Base-by-base conservation (phyloP, 2,888 invertebrate genomes). In the Ormyrus rosae region DNA sequence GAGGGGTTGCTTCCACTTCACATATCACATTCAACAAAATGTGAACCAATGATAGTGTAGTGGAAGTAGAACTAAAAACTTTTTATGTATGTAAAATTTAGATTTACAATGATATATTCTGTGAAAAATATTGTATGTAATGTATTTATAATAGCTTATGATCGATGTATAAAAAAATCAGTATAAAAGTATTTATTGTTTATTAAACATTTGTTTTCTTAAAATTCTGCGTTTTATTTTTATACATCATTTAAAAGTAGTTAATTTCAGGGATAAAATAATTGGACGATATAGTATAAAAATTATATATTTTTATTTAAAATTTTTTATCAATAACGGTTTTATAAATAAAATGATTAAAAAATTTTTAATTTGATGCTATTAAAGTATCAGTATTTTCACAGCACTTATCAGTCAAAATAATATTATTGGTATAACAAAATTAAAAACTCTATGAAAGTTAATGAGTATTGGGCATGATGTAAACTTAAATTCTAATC, bases 181-280 rank as follows among this genome's bases (percentile, higher is more conserved):
- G 71, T 69, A 80, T 78, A 72, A 78, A 78, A 76, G 53, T 80
- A 80, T 78, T 75, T 78, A 78, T 77, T 80, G 63, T 80, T 82
- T 78, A 82, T 80, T 82, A 82, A 80, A 82, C n/a, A 71, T 58
- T 80, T 77, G 73, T 76, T 82, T 78, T 82, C 67, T 64, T 75
- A 63, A 79, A 64, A 75, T 60, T 5, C 46, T 69, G 68, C 6
- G 55, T 74, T 78, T 78, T 64, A 74, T 81, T 74, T 13, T 9
- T 71, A 8, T n/a, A 7, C 53, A 8, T 19, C 53, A 10, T 9
- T 75, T 19, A 60, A 34, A 50, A 48, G n/a, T 55, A 45, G 34
- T 34, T 34, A 34, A 3, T 34, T 34, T 34, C 34, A 34, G 53
- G 6, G 34, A 56, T 71, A 19, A 64, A 75, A 61, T 50, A 34